Base-by-base conservation (phyloP, 2,113 vertebrate species). In the Ictidomys tridecemlineatus region DNA sequence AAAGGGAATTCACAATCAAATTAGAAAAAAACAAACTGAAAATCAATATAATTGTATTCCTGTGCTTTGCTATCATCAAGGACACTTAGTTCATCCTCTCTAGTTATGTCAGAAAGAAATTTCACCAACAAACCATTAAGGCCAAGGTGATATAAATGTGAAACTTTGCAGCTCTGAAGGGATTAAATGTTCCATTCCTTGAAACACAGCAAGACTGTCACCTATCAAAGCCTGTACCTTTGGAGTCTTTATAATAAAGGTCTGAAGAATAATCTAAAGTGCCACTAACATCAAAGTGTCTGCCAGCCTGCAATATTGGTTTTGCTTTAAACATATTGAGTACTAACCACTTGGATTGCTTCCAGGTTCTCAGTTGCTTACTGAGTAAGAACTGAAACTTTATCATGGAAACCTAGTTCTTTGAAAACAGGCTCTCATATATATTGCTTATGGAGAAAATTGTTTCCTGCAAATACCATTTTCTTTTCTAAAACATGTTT, bases 271-370 rank as follows among this genome's bases (percentile, higher is more conserved):
- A 86, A 97, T 83, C 48, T 85, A 96, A 97, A 61, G 42, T 78
- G 39, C 34, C 58, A 89, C 80, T 97, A 92, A 76, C 91, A 96
- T 95, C 85, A 93, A 83, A 86, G 85, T 76, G 17, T 84, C 91
- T 89, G 28, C 78, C 26, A n/a, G 56, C 14, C 32, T 58, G 42
- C 61, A 93, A 28, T 39, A 93, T 28, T 91, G 73, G 63, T 83
- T 96, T 95, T 89, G 1, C 58, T 86, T 94, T 87, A 96, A 95
- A 91, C 11, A 14, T 45, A 37, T 63, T 85, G 48, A 85, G 51
- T 85, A 65, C 65, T 45, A 56, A 83, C 42, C 45, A 74, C 24
- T 51, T 93, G 89, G 37, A 51, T 95, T 77, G 53, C 34, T 53
- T 83, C 42, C 88, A 86, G 26, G 18, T 70, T 87, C 39, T 87